Evolutionary conservation across 1,140 invertebrate species (phyloP).

Genomic region (Leptinotarsa defecta): DNA sequence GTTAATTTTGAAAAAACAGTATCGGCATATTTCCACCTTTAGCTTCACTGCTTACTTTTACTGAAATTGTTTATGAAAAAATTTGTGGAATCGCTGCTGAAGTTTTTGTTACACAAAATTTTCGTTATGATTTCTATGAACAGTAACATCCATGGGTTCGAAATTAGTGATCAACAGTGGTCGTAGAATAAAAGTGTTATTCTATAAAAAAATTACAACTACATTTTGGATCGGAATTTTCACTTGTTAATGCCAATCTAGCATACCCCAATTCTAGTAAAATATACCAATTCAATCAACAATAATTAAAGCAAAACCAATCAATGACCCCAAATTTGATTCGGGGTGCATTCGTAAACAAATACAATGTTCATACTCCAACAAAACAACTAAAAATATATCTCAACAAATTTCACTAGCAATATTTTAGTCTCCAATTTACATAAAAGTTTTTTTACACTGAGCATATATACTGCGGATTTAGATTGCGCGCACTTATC

Average conservation of each 20-base stretch:
- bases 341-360: not conserved
- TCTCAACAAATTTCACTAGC: constrained; percentile 31
- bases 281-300: not conserved
- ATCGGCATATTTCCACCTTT: no score
- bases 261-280: not conserved
- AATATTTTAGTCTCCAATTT: constrained; percentile 26
- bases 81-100: no score
- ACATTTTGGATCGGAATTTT: not conserved
- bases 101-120: no score
- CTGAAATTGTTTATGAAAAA: no score
- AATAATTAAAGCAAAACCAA: not conserved
- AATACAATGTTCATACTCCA: constrained; percentile 1
- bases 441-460: constrained; percentile 26
- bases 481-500: constrained; percentile 40
- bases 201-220: no score
- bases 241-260: not conserved
- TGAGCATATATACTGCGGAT: constrained; percentile 20
- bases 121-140: no score
- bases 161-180: no score
- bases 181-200: no score
- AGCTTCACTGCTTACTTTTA: no score
- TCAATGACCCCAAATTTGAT: not conserved
- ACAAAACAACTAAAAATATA: not conserved
- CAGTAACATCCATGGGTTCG: no score
- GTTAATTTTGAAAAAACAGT: no score